phyloP scores from a whole-genome alignment of 2,797 vertebrate species.

The Agapornis canus region DNA sequence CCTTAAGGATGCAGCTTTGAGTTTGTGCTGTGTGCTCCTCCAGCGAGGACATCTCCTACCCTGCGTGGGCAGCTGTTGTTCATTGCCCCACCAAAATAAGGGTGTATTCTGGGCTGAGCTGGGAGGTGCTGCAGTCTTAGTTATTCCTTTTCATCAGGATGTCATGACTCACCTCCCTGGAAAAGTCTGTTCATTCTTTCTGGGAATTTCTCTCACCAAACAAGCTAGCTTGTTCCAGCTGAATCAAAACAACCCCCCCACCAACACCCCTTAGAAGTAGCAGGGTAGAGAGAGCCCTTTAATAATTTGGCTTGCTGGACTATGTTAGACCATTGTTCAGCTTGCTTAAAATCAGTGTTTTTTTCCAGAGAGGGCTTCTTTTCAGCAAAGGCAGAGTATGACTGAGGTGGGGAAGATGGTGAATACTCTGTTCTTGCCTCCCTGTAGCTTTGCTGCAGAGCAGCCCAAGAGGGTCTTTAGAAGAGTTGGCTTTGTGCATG shows the following conservation, averaged over 20 bases:
- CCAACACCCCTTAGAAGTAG: neutral
- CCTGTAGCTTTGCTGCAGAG: neutral
- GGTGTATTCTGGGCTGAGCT: conserved; percentile 39
- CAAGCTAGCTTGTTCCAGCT: conserved; percentile 1
- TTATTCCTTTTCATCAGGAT: conserved; percentile 48
- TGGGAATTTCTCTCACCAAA: conserved; percentile 46
- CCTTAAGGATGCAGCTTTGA: neutral
- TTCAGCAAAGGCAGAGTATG: neutral
- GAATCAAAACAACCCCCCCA: neutral
- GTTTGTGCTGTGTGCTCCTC: neutral
- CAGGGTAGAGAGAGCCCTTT: neutral
- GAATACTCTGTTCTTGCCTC: neutral
- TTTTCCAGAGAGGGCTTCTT: neutral
- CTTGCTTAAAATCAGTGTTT: neutral
- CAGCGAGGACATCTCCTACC: neutral
- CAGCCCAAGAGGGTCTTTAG: neutral
- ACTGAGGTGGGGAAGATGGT: neutral
- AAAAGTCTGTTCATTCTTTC: conserved; percentile 66
- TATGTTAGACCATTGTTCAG: neutral
- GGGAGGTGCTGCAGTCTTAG: conserved; percentile 48
- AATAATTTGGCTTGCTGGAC: neutral
- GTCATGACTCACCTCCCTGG: conserved; percentile 67
- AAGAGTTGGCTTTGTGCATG: neutral
- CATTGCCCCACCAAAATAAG: conserved; percentile 18
- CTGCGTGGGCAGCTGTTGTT: conserved; percentile 4